Evolutionary conservation across 2,888 invertebrate species (phyloP).

Genomic region (Sphaerolaimus hirsutus): DNA sequence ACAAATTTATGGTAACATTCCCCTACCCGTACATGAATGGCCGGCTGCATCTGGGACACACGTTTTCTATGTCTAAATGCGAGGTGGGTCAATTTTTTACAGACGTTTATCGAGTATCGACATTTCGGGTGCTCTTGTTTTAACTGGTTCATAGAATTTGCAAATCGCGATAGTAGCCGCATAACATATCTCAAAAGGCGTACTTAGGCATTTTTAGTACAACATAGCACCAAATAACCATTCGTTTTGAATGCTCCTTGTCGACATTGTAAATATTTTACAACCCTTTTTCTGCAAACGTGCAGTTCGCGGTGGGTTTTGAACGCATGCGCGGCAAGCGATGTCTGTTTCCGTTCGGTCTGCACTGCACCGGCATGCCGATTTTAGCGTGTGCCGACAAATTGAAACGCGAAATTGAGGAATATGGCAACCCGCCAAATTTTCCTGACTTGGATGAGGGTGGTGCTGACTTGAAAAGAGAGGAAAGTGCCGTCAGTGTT

Average conservation of each 20-base stretch:
- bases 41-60: constrained; percentile 80
- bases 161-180: no score
- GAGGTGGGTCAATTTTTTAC: constrained; percentile 40
- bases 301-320: constrained; percentile 65
- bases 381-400: constrained; percentile 82
- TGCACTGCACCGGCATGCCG: constrained; percentile 98
- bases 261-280: no score
- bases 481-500: constrained; percentile 26
- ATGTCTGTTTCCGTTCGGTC: constrained; percentile 82
- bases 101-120: neutral
- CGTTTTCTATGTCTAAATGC: constrained; percentile 83
- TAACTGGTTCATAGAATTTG: constrained; percentile 1
- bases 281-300: no score
- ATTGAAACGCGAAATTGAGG: constrained; percentile 65
- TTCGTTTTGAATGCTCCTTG: no score
- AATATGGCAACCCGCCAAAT: constrained; percentile 67
- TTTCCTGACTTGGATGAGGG: constrained; percentile 43
- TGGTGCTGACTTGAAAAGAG: constrained; percentile 18
- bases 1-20: constrained; percentile 72
- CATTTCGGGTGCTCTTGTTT: neutral
- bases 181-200: no score
- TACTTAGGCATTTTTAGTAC: no score
- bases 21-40: constrained; percentile 99
- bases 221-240: no score
- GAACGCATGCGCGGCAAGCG: constrained; percentile 69